Percentiles rank a stretch among this genome's conserved stretches.
Conservation (phyloP, 2,113 vertebrate genomes). For the Poicephalus gulielmi region DNA sequence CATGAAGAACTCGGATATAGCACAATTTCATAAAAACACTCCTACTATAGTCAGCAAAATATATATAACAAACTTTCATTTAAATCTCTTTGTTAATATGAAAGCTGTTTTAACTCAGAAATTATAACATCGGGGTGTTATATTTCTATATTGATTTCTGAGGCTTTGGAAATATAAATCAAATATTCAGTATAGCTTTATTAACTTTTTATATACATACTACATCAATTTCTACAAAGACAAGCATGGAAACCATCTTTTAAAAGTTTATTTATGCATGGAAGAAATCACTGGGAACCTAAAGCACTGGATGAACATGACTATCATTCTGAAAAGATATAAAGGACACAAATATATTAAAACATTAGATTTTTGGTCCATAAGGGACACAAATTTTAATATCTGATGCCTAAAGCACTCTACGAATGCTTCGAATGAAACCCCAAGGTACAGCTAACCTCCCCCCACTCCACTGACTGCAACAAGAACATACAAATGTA, state of each 20-base stretch:
- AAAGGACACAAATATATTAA: constrained; percentile 9
- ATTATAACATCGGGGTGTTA: not conserved
- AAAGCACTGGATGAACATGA: not conserved
- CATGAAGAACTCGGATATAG: not conserved
- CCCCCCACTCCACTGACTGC: not conserved
- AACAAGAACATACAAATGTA: not conserved
- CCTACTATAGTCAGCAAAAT: not conserved
- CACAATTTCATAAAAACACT: not conserved
- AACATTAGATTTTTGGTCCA: not conserved
- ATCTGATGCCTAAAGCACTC: not conserved
- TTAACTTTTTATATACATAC: not conserved
- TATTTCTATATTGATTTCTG: not conserved
- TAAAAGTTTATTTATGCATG: not conserved
- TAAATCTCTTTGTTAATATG: not conserved
- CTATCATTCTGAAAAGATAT: not conserved
- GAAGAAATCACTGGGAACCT: not conserved
- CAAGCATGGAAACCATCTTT: not conserved
- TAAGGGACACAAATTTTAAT: not conserved
- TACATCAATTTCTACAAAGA: not conserved
- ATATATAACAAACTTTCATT: not conserved
- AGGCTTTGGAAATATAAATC: not conserved
- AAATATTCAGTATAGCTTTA: not conserved
- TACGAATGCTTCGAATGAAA: not conserved
- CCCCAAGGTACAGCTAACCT: not conserved
- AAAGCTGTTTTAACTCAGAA: not conserved